Percentiles rank a stretch among this genome's conserved stretches.
These are phyloP conservation scores for Hydra vulgaris DNA, from an alignment of 30 jellyfish, hydroid and myxozoan species.

Conservation along the genomic window DNA sequence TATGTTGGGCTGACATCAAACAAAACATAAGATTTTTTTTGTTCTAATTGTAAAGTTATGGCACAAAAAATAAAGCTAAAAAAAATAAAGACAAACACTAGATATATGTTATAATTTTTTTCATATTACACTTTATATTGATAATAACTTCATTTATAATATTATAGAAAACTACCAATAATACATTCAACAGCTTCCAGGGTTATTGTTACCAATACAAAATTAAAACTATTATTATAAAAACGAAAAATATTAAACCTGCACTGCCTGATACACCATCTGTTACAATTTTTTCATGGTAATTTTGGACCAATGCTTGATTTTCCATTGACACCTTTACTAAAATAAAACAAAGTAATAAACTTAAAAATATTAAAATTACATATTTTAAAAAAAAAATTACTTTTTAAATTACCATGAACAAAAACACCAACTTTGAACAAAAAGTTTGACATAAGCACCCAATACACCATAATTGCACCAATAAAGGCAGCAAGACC, in stretches of 20 bases:
- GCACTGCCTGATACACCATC: not conserved
- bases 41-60: not conserved
- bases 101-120: not conserved
- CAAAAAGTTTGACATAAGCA: constrained; percentile 72
- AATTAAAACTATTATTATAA: no score
- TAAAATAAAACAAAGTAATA: no score
- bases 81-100: not conserved
- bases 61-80: no score
- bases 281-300: not conserved
- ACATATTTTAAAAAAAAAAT: no score
- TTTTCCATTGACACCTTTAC: not conserved
- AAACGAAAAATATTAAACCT: no score
- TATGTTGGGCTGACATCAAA: not conserved
- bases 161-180: no score
- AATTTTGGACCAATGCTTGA: not conserved
- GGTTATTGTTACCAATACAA: no score
- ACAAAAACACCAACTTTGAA: constrained; percentile 69
- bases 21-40: not conserved
- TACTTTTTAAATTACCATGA: constrained; percentile 32
- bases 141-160: no score
- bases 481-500: constrained; percentile 82
- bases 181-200: no score
- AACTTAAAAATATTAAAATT: no score
- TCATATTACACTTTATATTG: not conserved
- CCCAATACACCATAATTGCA: constrained; percentile 78